These are phyloP conservation scores for Aphelocoma californica DNA, from an alignment of 2,797 vertebrate species.

Conservation along the genomic window DNA sequence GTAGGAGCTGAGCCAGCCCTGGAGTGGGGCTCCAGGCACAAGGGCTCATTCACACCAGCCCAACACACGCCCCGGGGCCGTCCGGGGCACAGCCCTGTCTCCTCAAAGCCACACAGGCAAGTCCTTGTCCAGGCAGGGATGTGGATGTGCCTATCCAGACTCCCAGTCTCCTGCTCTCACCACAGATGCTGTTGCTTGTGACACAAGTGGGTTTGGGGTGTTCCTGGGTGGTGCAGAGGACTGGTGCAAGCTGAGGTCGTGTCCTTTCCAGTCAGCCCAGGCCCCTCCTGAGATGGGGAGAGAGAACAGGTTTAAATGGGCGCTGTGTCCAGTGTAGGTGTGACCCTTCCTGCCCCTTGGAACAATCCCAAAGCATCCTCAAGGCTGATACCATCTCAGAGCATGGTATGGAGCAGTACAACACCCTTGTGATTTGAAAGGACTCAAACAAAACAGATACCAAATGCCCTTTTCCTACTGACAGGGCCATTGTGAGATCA, in stretches of 20 bases:
- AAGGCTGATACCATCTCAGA: background rate
- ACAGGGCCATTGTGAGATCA: background rate
- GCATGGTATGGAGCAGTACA: background rate
- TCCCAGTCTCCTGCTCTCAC: constrained; percentile 13
- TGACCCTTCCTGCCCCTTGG: background rate
- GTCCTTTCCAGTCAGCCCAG: background rate
- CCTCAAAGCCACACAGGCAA: background rate
- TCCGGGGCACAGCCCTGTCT: background rate
- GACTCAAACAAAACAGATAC: background rate
- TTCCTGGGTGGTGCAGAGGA: background rate
- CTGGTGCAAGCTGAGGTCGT: background rate
- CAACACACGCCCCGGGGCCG: accelerated
- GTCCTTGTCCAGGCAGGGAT: background rate
- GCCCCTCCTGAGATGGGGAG: background rate
- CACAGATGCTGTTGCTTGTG: constrained; percentile 4
- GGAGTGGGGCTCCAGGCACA: background rate
- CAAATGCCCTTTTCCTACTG: background rate
- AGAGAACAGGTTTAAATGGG: background rate
- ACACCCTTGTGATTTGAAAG: background rate
- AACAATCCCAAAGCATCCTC: background rate
- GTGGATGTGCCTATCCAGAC: background rate
- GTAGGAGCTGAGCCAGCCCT: background rate
- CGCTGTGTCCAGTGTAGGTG: accelerated
- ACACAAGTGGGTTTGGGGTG: background rate
- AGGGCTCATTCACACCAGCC: background rate